Percentiles rank a stretch among this genome's conserved stretches.
These are phyloP conservation scores for Coregonus clupeaformis DNA, from an alignment of 2,113 vertebrate species.

Conservation along the genomic window DNA sequence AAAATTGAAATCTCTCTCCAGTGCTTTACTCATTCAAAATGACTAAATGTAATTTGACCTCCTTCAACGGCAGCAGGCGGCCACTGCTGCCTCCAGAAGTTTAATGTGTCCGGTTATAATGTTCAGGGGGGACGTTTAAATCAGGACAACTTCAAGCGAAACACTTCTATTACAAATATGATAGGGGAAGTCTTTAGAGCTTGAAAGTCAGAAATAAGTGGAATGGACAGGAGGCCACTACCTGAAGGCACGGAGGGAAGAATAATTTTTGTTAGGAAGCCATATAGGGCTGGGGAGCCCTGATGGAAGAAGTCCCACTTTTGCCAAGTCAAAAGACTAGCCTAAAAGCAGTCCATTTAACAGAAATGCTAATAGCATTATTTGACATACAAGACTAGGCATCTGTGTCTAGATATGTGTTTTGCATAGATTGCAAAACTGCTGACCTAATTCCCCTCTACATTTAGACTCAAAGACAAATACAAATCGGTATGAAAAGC, in stretches of 20 bases:
- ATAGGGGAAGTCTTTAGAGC: constrained; percentile 50
- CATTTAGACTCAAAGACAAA: neutral
- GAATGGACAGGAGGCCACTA: constrained; percentile 49
- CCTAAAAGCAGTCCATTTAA: neutral
- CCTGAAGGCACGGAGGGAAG: constrained; percentile 29
- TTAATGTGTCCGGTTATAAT: constrained; percentile 58
- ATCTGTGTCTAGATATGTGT: neutral
- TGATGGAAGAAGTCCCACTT: constrained; percentile 11
- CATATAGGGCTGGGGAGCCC: constrained; percentile 13
- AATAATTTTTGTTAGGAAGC: constrained; percentile 14
- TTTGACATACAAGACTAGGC: neutral
- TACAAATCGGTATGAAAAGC: constrained; percentile 25
- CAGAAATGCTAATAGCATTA: neutral
- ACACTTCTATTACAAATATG: constrained; percentile 59
- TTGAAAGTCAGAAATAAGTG: constrained; percentile 60
- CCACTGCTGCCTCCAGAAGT: constrained; percentile 36
- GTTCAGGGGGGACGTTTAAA: constrained; percentile 60
- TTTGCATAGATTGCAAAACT: neutral
- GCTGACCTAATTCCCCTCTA: neutral
- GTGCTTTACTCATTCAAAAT: constrained; percentile 60
- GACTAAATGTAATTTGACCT: constrained; percentile 66
- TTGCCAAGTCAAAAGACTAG: neutral
- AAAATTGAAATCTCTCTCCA: constrained; percentile 70
- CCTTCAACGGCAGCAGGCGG: constrained; percentile 35
- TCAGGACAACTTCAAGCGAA: constrained; percentile 65